Base-by-base conservation (phyloP, 2,797 vertebrate genomes). In the Hybognathus amarus region DNA sequence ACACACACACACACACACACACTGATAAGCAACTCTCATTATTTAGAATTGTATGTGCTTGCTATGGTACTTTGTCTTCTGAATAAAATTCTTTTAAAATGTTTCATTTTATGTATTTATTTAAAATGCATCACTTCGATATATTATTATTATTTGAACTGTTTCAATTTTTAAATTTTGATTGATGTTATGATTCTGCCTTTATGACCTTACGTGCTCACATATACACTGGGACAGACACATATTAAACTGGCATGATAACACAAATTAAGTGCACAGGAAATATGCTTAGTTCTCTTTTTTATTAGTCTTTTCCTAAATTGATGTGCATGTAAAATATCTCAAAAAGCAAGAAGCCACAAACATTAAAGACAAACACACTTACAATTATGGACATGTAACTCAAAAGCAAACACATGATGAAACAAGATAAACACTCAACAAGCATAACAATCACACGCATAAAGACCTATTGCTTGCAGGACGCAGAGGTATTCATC, bases 381-480 rank as follows among this genome's bases (percentile, higher is more conserved):
- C 9, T 70, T 83, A 83, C 64, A 77, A 33, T 70, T n/a, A 83
- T 33, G n/a, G 64, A 83, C 82, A 77, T 77, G 82, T 1, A 24
- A 69, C 8, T 50, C 22, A 82, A 67, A 67, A 40, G 20, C 11
- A 63, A 63, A 36, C 8, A 61, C 5, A 50, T 74, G 24, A 61
- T 27, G 24, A 45, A n/a, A 61, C 15, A 42, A 18, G 18, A 42
- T 69, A 8, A 36, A 73, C 69, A 81, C 27, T 61, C 36, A 81
- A 79, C 79, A 77, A 50, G 82, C 90, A 86, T 86, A 69, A 91
- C 78, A 87, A 87, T 89, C 91, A 92, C 83, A 90, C 89, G 86
- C 47, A 68, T 12, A 27, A 87, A 90, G 91, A 92, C 92, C 87
- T 88, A 7, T 88, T 85, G 1, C 84, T 85, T 87, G 93, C 94